Percentiles rank a stretch among this genome's conserved stretches.
Conservation (phyloP, 1,140 invertebrate species). For the Diachasmimorpha longicaudata region DNA sequence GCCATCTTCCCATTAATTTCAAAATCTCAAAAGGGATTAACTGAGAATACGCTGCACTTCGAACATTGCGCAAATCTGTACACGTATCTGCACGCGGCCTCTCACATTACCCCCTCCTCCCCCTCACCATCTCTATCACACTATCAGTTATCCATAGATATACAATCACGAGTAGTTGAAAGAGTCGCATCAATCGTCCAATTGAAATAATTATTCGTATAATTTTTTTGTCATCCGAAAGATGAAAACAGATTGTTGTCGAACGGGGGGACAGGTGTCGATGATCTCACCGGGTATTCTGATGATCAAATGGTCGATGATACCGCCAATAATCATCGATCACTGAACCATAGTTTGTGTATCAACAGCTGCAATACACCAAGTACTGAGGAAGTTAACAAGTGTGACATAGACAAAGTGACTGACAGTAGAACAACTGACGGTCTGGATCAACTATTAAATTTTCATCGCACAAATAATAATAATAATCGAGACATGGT, state of each 20-base stretch:
- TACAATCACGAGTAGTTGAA: background rate
- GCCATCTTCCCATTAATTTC: too few species aligned
- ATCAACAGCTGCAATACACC: background rate
- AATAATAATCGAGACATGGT: slow-evolving; percentile 46
- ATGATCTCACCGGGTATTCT: background rate
- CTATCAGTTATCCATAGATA: background rate
- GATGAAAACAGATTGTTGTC: slow-evolving; percentile 18
- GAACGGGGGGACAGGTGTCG: background rate
- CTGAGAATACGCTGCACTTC: slow-evolving; percentile 18
- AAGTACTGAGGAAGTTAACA: background rate
- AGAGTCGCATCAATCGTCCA: background rate
- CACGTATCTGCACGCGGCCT: slow-evolving; percentile 6
- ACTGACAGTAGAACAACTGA: background rate
- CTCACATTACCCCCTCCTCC: background rate
- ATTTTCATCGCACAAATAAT: background rate
- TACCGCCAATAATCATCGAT: background rate
- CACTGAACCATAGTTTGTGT: background rate
- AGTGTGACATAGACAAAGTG: background rate
- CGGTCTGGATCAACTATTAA: background rate
- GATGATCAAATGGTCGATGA: slow-evolving; percentile 10
- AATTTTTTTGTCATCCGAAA: background rate
- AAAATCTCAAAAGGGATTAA: background rate
- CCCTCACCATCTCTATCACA: background rate
- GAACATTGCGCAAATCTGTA: slow-evolving; percentile 25
- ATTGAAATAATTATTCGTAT: background rate